phyloP scores from a whole-genome alignment of 1,140 invertebrate genomes.

The Oscheius sp. region DNA sequence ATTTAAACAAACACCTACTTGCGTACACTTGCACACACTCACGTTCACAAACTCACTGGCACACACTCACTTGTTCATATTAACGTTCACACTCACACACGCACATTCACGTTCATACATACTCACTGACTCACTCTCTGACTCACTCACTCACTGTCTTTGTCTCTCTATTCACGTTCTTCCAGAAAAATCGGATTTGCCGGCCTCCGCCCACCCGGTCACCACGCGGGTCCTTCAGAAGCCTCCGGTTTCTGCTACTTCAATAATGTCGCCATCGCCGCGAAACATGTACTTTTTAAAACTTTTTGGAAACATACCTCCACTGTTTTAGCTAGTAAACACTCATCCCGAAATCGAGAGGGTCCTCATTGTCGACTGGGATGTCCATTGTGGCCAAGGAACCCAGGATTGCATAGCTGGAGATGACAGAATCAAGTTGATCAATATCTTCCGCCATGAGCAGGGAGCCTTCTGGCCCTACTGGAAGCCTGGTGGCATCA shows the following conservation, averaged over 20 bases:
- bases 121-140: background rate
- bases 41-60: background rate
- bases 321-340: background rate
- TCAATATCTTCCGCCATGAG: constrained; percentile 95
- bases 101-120: too few species aligned
- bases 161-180: background rate
- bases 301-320: constrained; percentile 6
- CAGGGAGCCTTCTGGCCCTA: constrained; percentile 90
- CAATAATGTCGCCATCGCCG: constrained; percentile 91
- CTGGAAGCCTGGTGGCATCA: constrained; percentile 80
- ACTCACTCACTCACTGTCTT: background rate
- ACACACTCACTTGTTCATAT: background rate
- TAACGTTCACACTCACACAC: constrained; percentile 12
- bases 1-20: background rate
- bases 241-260: constrained; percentile 89
- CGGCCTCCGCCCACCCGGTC: constrained; percentile 77
- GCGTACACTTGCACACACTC: background rate
- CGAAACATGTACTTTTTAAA: constrained; percentile 68
- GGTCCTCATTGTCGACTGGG: constrained; percentile 78
- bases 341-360: constrained; percentile 31
- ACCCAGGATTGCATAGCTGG: constrained; percentile 92
- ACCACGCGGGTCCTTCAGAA: constrained; percentile 87
- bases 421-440: constrained; percentile 80
- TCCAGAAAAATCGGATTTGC: constrained; percentile 47
- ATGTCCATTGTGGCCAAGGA: constrained; percentile 91